Evolutionary conservation across 37 sponge, comb jelly and placozoan species (phyloP), one percentile per base, ranked within the genome.

Genomic region (Mnemiopsis leidyi): DNA sequence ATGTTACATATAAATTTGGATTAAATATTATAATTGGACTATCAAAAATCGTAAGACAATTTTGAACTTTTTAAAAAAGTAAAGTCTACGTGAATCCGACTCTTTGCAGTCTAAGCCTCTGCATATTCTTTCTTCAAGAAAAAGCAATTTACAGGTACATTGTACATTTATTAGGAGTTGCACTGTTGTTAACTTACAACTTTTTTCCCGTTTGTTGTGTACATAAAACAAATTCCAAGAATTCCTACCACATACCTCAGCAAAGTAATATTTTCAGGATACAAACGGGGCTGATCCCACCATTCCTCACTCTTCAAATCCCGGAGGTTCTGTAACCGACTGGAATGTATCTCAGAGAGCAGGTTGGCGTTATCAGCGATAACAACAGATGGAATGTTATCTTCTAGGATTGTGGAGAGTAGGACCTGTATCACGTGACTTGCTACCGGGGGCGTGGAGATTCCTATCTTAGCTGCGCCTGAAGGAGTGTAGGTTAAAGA

Each of bases 281-380:
- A 0, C 0, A 40, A 61, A 28, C 21, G 3, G 13, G 90, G 90
- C 24, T 85, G 90, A 85, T 85, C 25, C 90, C 90, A 85, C 90
- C 90, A 85, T 5, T 85, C 61, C 1, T 85, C 48, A 39, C n/a
- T 28, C 1, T 36, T 37, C 20, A 21, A 18, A 3, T 40, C 61
- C 30, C 90, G 2, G 26, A 85, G 30, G 5, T 33, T 29, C 48
- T 85, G 48, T 0, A 85, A 38, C 61, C 25, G 38, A 25, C 90
- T 85, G 9, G 90, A 85, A 25, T 85, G 90, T 7, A 85, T 85
- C 35, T 85, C 90, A 16, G 29, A 39, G 30, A 85, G 90, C 48
- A 85, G 48, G 26, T 85, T 85, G 25, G 90, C 90, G 30, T 85
- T 85, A 26, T 85, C 90, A 23, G 36, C 61, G 61, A 85, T 38